Conservation (phyloP, 2,888 invertebrate species). For the Chrysolina oricalcia region DNA sequence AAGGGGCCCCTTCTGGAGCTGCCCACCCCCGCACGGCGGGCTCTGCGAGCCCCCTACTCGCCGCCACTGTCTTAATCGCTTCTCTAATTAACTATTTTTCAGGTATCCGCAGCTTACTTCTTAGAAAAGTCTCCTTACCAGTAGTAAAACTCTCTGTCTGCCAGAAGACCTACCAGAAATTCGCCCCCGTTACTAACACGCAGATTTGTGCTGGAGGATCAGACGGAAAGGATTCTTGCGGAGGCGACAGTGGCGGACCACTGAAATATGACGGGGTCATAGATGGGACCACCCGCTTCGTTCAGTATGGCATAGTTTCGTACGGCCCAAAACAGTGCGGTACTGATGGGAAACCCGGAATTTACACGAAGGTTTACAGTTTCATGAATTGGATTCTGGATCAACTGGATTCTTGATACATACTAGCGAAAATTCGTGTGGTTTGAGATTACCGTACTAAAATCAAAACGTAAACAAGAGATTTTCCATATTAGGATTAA, state of each 20-base stretch:
- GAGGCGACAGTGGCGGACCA: slow-evolving; percentile 82
- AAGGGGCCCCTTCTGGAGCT: no score
- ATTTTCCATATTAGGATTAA: no score
- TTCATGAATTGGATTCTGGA: slow-evolving; percentile 78
- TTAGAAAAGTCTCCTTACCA: slow-evolving; percentile 71
- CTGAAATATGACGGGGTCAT: slow-evolving; percentile 70
- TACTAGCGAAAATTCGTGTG: no score
- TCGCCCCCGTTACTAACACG: slow-evolving; percentile 59
- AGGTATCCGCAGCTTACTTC: slow-evolving; percentile 64
- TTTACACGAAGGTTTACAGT: slow-evolving; percentile 77
- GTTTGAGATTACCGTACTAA: no score
- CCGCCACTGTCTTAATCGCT: no score
- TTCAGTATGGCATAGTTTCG: slow-evolving; percentile 74
- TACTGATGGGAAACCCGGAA: slow-evolving; percentile 76
- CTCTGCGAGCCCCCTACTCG: no score
- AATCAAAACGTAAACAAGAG: no score
- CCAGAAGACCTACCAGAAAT: slow-evolving; percentile 60
- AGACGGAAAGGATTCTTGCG: slow-evolving; percentile 77
- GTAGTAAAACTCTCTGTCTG: slow-evolving; percentile 67
- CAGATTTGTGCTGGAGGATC: slow-evolving; percentile 80
- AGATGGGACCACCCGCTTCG: slow-evolving; percentile 68
- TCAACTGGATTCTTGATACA: slow-evolving; percentile 59
- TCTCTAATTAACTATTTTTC: slow-evolving; percentile 44
- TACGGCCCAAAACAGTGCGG: slow-evolving; percentile 70
- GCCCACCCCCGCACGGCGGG: no score